A percentile compares a stretch with the other conserved stretches of the same genome.
phyloP scores from a whole-genome alignment of 2,113 vertebrate species.

The Tachysurus vachellii region DNA sequence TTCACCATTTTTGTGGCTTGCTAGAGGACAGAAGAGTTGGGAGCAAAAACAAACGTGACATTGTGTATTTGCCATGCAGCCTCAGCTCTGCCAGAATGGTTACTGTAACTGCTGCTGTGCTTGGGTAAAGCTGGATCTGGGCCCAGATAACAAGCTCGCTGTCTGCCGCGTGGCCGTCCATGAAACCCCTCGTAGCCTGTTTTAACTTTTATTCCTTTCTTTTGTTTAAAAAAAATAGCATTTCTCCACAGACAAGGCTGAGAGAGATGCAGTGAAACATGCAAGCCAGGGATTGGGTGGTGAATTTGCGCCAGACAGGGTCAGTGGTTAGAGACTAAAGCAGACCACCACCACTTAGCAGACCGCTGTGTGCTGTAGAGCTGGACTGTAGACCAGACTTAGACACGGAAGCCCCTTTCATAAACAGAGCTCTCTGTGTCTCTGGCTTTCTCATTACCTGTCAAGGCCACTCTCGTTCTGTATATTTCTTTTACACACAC shows the following conservation, averaged over 20 bases:
- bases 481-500: not conserved
- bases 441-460: slow-evolving; percentile 42
- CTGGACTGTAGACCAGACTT: slow-evolving; percentile 11
- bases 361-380: slow-evolving; percentile 13
- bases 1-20: slow-evolving; percentile 18
- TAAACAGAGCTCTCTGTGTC: slow-evolving; percentile 5
- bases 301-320: slow-evolving; percentile 28
- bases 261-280: slow-evolving; percentile 31
- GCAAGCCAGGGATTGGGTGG: slow-evolving; percentile 11
- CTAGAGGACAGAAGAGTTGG: slow-evolving; percentile 12
- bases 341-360: slow-evolving; percentile 35
- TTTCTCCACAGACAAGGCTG: slow-evolving; percentile 10
- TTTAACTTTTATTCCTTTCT: slow-evolving; percentile 41
- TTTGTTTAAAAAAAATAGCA: not conserved
- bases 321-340: slow-evolving; percentile 35
- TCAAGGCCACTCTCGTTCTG: not conserved
- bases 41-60: slow-evolving; percentile 33
- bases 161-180: not conserved
- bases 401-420: slow-evolving; percentile 25
- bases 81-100: slow-evolving; percentile 14
- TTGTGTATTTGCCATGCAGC: slow-evolving; percentile 34
- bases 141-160: slow-evolving; percentile 26
- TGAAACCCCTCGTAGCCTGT: slow-evolving; percentile 1
- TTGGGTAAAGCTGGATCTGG: slow-evolving; percentile 1
- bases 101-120: slow-evolving; percentile 24